Evolutionary conservation across 2,888 invertebrate species (phyloP), one percentile per base, ranked within the genome.

Genomic region (Spodoptera exigua): DNA sequence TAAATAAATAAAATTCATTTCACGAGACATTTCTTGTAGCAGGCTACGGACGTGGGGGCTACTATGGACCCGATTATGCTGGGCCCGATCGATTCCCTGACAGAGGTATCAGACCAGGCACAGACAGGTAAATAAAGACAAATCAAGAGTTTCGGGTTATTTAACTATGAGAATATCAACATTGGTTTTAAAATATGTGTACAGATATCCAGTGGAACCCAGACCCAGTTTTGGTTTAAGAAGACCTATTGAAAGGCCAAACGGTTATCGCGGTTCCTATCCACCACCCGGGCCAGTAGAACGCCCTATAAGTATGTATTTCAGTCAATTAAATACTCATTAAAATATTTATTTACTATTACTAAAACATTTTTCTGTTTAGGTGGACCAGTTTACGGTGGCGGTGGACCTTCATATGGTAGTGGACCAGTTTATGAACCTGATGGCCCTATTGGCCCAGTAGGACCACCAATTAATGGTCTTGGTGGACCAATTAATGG

Each of bases 181-280:
- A 10, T 11, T 54, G n/a, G 40, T 32, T 32, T 18, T n/a, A n/a
- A 0, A 32, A 7, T 5, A 16, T 39, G 39, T 32, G 3, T 13
- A 16, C 34, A 93, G 93, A 59, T 93, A 86, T 70, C 93, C 93
- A 9, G 85, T 87, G 7, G 94, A 93, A 70, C 93, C 92, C 4
- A 85, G 94, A 70, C 94, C 94, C 3, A 87, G 83, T 49, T 92
- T 87, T 52, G 90, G 89, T 9, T 37, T 91, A 53, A 81, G 92
- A 69, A 78, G 93, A 68, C 91, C 91, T 2, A 74, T 89, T 27
- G 91, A 92, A 2, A 81, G 93, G 70, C 94, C 94, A 7, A 91
- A 89, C 70, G 95, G 95, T 34, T 95, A 95, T 79, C 91, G 95
- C 1, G 95, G 94, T 53, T 90, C 89, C 32, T 94, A 94, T 74